phyloP scores from a whole-genome alignment of 1,140 invertebrate genomes.

The Dermatophagoides farinae region DNA sequence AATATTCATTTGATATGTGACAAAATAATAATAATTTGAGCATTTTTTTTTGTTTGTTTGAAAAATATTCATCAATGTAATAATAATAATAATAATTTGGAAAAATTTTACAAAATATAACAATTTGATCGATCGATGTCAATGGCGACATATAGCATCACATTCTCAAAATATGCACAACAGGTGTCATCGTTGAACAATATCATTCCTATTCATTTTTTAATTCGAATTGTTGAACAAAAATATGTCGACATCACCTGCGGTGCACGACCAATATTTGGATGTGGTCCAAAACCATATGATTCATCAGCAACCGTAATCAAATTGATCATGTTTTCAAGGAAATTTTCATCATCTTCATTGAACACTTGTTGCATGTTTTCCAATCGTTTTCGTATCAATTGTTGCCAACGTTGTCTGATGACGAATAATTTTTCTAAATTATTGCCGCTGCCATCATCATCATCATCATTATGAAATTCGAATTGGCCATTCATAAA shows the following conservation, averaged over 20 bases:
- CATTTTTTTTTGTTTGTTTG: too few relatives aligned
- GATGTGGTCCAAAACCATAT: not conserved
- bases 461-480: constrained; percentile 27
- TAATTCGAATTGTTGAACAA: not conserved
- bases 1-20: too few relatives aligned
- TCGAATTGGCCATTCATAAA: not conserved
- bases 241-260: constrained; percentile 6
- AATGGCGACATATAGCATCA: too few relatives aligned
- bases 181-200: too few relatives aligned
- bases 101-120: too few relatives aligned
- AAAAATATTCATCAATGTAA: too few relatives aligned
- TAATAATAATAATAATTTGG: too few relatives aligned
- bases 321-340: not conserved
- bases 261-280: not conserved
- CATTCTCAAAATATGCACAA: too few relatives aligned
- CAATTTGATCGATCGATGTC: too few relatives aligned
- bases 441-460: constrained; percentile 37
- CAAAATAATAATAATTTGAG: too few relatives aligned
- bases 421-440: not conserved
- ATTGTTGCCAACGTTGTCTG: constrained; percentile 1
- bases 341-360: not conserved
- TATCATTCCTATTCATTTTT: too few relatives aligned
- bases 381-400: not conserved
- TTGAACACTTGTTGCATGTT: not conserved
- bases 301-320: not conserved